Evolutionary conservation across 1,140 invertebrate species (phyloP).

Genomic region (Stratiolaelaps scimitus): DNA sequence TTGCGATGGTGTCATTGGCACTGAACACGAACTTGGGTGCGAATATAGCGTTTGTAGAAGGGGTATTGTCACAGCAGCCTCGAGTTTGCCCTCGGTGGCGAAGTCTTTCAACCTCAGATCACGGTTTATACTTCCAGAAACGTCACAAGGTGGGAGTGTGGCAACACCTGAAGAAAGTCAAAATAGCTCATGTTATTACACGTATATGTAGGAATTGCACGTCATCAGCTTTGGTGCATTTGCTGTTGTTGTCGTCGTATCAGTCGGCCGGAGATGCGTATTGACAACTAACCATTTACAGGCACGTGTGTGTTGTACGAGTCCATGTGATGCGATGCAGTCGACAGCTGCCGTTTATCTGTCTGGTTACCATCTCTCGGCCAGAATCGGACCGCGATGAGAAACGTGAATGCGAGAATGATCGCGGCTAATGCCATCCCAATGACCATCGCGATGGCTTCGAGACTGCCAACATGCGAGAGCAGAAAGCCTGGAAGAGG

Average conservation of each 20-base stretch:
- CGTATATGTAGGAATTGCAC: not conserved
- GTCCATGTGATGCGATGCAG: constrained; percentile 2
- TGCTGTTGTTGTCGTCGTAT: not conserved
- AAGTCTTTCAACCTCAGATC: constrained; percentile 7
- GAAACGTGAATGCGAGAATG: constrained; percentile 22
- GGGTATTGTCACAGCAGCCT: constrained; percentile 5
- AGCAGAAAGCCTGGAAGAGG: constrained; percentile 20
- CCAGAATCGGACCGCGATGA: constrained; percentile 18
- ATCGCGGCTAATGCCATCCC: constrained; percentile 23
- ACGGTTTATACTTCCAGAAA: constrained; percentile 10
- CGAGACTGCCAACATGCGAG: constrained; percentile 9
- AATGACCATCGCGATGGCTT: constrained; percentile 23
- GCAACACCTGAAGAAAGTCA: not conserved
- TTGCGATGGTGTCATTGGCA: constrained; percentile 13
- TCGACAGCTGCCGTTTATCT: not conserved
- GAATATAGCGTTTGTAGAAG: constrained; percentile 19
- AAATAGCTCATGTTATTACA: not conserved
- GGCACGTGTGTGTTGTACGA: not conserved
- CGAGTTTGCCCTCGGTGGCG: not conserved
- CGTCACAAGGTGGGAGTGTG: constrained; percentile 9
- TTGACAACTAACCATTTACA: constrained; percentile 16
- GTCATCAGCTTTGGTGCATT: not conserved
- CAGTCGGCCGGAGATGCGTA: not conserved
- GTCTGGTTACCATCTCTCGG: constrained; percentile 10
- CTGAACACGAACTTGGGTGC: not conserved